Evolutionary conservation across 2,888 invertebrate genomes (phyloP).

Genomic region (Drosophila niveifrons): DNA sequence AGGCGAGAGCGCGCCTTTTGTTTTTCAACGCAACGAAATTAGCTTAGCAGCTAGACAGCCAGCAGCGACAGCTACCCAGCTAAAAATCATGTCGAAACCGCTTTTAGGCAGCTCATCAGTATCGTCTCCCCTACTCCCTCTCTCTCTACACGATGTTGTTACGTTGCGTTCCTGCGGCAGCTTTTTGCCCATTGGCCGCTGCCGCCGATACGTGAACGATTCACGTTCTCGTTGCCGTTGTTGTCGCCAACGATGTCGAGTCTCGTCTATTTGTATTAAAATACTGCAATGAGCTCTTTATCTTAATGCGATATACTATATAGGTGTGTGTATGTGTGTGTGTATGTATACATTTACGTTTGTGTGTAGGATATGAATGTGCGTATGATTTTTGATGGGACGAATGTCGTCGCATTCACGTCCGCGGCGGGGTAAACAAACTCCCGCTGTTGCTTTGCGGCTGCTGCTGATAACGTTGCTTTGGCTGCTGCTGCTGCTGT

Average conservation of each 20-base stretch:
- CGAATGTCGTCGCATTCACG: conserved; percentile 47
- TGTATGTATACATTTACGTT: neutral
- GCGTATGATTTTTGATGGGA: conserved; percentile 42
- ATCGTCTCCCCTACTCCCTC: neutral
- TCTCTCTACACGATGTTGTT: neutral
- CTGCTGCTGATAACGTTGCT: conserved; percentile 38
- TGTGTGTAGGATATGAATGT: conserved; percentile 23
- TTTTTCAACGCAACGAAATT: conserved; percentile 56
- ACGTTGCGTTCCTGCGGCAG: neutral
- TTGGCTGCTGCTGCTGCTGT: conserved; percentile 5
- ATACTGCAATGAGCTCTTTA: conserved; percentile 72
- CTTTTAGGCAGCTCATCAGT: conserved; percentile 53
- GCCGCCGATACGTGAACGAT: conserved; percentile 47
- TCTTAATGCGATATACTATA: conserved; percentile 46
- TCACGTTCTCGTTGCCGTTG: conserved; percentile 38
- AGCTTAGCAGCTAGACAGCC: conserved; percentile 55
- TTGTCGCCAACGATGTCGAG: conserved; percentile 26
- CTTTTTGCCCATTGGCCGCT: conserved; percentile 17
- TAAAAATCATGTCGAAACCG: conserved; percentile 57
- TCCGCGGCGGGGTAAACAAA: conserved; percentile 65
- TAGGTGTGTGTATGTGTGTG: conserved; percentile 12
- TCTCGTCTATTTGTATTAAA: conserved; percentile 66
- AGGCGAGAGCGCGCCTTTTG: conserved; percentile 47
- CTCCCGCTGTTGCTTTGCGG: conserved; percentile 39
- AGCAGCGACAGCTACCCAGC: conserved; percentile 43